Conservation (phyloP, 2,888 invertebrate species). For the Allolobophora icterica region DNA sequence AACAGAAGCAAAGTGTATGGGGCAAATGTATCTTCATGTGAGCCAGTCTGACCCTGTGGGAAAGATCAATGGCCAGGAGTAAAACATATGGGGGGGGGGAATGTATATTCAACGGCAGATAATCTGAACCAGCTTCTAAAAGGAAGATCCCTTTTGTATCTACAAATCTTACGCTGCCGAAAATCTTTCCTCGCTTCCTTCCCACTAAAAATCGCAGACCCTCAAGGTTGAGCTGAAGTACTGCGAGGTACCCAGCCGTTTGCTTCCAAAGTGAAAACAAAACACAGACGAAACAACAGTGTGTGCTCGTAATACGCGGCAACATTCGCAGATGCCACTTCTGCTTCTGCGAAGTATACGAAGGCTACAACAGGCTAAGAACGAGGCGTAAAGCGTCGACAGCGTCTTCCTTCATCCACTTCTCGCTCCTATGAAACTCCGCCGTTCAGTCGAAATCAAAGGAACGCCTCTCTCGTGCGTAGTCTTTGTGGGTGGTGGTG, state of each 20-base stretch:
- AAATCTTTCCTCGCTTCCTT: background rate
- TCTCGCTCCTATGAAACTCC: background rate
- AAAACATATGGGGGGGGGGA: too few relatives aligned
- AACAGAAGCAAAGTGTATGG: too few relatives aligned
- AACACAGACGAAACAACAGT: background rate
- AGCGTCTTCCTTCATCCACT: background rate
- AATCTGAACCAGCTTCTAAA: background rate
- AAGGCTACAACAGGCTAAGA: background rate
- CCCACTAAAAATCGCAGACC: background rate
- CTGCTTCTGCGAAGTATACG: background rate
- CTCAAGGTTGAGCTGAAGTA: background rate
- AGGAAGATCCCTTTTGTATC: background rate
- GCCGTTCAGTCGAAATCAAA: background rate
- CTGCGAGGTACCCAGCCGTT: background rate
- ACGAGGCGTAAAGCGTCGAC: background rate
- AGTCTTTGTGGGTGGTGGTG: background rate
- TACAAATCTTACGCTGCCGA: background rate
- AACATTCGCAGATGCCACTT: background rate
- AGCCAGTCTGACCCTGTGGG: too few relatives aligned
- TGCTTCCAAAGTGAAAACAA: background rate
- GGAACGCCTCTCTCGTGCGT: background rate
- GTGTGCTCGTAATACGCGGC: constrained; percentile 1
- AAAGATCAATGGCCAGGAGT: too few relatives aligned
- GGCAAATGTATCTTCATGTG: too few relatives aligned
- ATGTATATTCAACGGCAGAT: background rate